Conservation (phyloP, 2,888 invertebrate genomes). For the Tetranychus truncatus region DNA sequence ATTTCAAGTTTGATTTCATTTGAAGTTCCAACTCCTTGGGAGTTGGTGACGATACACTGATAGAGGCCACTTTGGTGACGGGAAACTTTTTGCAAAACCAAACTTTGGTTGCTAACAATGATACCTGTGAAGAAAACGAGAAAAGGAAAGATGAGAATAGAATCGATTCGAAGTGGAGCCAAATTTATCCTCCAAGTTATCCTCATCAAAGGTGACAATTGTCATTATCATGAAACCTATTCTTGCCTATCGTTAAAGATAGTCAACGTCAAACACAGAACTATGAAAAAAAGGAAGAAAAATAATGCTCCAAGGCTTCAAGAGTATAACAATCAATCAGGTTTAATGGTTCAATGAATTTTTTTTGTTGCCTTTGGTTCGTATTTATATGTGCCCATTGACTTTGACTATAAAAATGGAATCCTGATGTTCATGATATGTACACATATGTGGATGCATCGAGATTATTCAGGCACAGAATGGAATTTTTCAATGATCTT, state of each 20-base stretch:
- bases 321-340: background rate
- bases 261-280: background rate
- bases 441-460: background rate
- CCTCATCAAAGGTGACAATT: background rate
- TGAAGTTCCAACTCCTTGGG: constrained; percentile 19
- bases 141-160: background rate
- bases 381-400: too few species aligned
- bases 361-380: background rate
- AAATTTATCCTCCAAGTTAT: background rate
- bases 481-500: background rate
- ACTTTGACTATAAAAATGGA: too few species aligned
- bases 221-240: background rate
- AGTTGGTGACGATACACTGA: constrained; percentile 21
- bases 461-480: background rate
- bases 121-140: constrained; percentile 14
- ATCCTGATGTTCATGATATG: too few species aligned
- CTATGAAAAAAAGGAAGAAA: too few species aligned
- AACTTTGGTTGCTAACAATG: constrained; percentile 20
- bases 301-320: background rate
- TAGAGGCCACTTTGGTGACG: constrained; percentile 21
- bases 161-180: background rate
- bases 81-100: constrained; percentile 21
- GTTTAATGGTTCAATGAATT: background rate
- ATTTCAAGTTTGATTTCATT: constrained; percentile 20
- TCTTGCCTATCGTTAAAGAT: background rate